phyloP scores from a whole-genome alignment of 1,140 invertebrate genomes.

The Ips nitidus region DNA sequence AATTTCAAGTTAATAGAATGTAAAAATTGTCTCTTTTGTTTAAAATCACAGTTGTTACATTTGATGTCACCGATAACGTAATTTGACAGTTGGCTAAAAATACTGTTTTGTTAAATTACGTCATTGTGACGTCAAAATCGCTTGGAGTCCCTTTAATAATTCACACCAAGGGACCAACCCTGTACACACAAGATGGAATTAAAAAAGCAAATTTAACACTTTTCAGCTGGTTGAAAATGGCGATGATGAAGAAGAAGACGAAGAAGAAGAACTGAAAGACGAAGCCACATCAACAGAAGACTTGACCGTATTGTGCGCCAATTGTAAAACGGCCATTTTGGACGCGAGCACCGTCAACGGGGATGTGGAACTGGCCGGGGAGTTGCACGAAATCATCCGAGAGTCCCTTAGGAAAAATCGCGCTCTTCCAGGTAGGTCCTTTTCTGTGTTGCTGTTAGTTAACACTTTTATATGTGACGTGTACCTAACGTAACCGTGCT shows the following conservation, averaged over 20 bases:
- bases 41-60: too few relatives aligned
- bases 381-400: slow-evolving; percentile 44
- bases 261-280: slow-evolving; percentile 38
- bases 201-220: too few relatives aligned
- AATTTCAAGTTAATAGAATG: too few relatives aligned
- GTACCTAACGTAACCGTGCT: background rate
- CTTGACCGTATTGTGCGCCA: slow-evolving; percentile 39
- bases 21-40: too few relatives aligned
- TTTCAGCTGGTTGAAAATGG: slow-evolving; percentile 27
- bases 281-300: slow-evolving; percentile 42
- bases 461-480: background rate
- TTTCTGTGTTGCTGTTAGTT: background rate
- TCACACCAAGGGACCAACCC: too few relatives aligned
- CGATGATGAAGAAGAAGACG: slow-evolving; percentile 32
- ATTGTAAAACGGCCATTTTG: slow-evolving; percentile 40
- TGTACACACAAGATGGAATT: too few relatives aligned
- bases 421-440: slow-evolving; percentile 27
- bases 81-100: too few relatives aligned
- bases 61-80: too few relatives aligned
- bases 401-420: slow-evolving; percentile 44
- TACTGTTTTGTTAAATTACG: too few relatives aligned
- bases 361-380: slow-evolving; percentile 42
- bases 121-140: too few relatives aligned
- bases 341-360: slow-evolving; percentile 41
- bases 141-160: too few relatives aligned